A percentile compares a stretch with the other conserved stretches of the same genome.
Conservation (phyloP, 2,113 vertebrate species). For the Plestiodon gilberti region DNA sequence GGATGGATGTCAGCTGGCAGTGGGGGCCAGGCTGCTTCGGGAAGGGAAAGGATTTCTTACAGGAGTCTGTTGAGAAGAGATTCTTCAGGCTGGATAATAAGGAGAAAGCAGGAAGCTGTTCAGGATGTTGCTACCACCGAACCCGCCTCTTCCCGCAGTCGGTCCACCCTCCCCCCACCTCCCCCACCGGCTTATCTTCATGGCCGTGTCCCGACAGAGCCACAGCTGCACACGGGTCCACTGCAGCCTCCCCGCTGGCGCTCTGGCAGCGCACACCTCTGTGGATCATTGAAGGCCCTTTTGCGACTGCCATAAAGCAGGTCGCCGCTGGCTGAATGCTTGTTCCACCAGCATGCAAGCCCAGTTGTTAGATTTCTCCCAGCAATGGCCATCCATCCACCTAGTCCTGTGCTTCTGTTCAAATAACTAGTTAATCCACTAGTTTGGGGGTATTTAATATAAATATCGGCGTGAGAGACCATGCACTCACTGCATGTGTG, state of each 20-base stretch:
- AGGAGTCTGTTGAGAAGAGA: background rate
- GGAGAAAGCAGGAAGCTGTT: background rate
- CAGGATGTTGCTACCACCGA: no score
- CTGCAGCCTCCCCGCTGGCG: no score
- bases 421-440: slow-evolving; percentile 54
- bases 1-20: background rate
- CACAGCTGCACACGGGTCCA: no score
- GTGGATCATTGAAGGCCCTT: no score
- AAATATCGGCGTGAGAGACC: slow-evolving; percentile 27
- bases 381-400: slow-evolving; percentile 60
- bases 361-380: background rate
- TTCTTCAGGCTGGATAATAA: background rate
- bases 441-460: background rate
- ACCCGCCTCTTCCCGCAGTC: no score
- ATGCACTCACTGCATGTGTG: slow-evolving; percentile 17
- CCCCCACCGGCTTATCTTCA: no score
- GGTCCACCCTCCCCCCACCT: no score
- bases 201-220: no score
- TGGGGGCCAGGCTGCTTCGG: background rate
- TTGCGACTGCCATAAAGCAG: no score
- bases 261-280: no score
- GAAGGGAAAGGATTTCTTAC: background rate
- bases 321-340: no score
- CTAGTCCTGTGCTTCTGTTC: slow-evolving; percentile 47
- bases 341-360: slow-evolving; percentile 35